Base-by-base conservation (phyloP, 1,140 invertebrate genomes). In the Harpegnathos saltator region DNA sequence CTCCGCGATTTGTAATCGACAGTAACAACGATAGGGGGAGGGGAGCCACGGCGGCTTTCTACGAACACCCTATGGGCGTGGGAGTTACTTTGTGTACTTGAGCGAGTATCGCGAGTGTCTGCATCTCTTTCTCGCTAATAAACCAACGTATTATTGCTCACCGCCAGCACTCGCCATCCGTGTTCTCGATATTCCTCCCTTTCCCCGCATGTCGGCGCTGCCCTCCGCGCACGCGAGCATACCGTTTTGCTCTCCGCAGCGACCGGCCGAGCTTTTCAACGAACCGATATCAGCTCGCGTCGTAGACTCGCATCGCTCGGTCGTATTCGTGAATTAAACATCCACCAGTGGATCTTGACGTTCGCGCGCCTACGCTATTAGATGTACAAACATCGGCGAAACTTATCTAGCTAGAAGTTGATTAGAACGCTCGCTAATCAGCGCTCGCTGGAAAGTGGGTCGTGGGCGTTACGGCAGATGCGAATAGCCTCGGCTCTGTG, bases 71-170 rank as follows among this genome's bases (percentile, higher is more conserved):
- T 75, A 84, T 19, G 63, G 19, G 26, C 52, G 58, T 66, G 61
- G 65, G 65, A n/a, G n/a, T n/a, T 84, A 85, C 68, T 66, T 62
- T 65, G 62, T 65, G 62, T 75, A 71, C 71, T 66, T 61, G 24
- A 66, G 50, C n/a, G 73, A 65, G 44, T 54, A 72, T 38, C n/a
- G 19, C 26, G 74, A 87, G 81, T 73, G 80, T 3, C 69, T 71
- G 58, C 50, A 24, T 81, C 62, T 81, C 62, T 59, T 73, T 54
- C 44, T 84, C 29, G 69, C 52, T 86, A 84, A 86, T 86, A 86
- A 86, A 87, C 54, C 52, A 68, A 9, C 29, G 22, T 50, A 68
- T 86, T 85, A 86, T 82, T 75, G 62, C 44, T 22, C 61, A 19
- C 75, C 19, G 14, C n/a, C n/a, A 19, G 52, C 65, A 19, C 61